These are phyloP conservation scores for Nyctibius bracteatus DNA, from an alignment of 2,113 vertebrate species.

Conservation along the genomic window DNA sequence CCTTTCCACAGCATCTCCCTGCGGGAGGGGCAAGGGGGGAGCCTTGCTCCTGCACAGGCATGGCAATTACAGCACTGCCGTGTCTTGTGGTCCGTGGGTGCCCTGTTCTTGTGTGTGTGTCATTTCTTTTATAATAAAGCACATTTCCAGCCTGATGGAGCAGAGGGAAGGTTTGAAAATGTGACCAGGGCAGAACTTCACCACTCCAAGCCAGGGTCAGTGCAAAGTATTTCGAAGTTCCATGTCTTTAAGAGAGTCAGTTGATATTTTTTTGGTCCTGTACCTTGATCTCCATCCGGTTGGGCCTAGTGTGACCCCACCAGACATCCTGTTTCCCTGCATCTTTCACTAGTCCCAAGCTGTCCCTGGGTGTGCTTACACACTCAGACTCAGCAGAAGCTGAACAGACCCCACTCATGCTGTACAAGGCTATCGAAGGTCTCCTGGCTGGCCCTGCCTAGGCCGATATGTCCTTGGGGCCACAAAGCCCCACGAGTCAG, in stretches of 20 bases:
- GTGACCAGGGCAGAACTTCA: background rate
- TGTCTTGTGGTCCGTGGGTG: background rate
- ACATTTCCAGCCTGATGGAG: background rate
- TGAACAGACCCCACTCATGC: rapidly evolving
- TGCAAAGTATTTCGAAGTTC: background rate
- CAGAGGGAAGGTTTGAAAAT: background rate
- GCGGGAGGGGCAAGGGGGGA: rapidly evolving
- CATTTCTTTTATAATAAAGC: background rate
- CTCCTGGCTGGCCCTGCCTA: background rate
- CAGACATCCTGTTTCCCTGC: background rate
- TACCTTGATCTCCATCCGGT: background rate
- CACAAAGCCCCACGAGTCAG: background rate
- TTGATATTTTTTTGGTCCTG: background rate
- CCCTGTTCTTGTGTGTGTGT: background rate
- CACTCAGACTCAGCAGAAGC: background rate
- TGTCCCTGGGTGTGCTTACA: background rate
- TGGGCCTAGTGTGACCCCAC: background rate
- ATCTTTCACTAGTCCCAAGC: background rate
- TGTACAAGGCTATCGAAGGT: background rate
- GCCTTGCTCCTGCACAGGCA: background rate
- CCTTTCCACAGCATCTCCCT: background rate
- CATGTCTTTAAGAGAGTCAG: background rate
- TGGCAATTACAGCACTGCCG: background rate
- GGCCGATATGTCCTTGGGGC: background rate
- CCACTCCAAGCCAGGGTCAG: background rate